phyloP scores from a whole-genome alignment of 2,888 invertebrate species.

The Xestia c-nigrum region DNA sequence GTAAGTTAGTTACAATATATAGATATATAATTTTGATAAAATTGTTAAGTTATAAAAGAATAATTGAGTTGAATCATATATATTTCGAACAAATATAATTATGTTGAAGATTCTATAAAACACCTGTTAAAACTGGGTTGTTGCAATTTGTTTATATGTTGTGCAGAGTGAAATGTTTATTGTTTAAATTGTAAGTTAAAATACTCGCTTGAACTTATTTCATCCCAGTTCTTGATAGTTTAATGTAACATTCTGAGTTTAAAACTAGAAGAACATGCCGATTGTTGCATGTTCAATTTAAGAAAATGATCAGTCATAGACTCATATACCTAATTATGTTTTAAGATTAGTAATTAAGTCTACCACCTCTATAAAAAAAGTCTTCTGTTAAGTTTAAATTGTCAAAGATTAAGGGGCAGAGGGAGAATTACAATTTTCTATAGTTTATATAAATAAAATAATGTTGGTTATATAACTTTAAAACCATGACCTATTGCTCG shows the following conservation, averaged over 20 bases:
- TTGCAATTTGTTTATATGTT: constrained; percentile 19
- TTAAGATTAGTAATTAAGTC: background rate
- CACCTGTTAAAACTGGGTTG: background rate
- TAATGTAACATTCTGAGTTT: constrained; percentile 16
- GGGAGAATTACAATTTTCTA: constrained; percentile 55
- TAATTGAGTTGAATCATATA: background rate
- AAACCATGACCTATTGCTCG: constrained; percentile 4
- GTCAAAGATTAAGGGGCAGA: constrained; percentile 20
- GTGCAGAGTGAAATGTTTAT: background rate
- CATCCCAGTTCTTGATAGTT: constrained; percentile 12
- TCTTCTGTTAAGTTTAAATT: constrained; percentile 39
- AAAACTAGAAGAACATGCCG: background rate
- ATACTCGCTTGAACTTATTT: constrained; percentile 17
- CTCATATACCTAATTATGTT: constrained; percentile 23
- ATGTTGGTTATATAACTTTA: constrained; percentile 25
- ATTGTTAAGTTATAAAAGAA: background rate
- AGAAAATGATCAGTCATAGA: constrained; percentile 21
- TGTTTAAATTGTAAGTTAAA: constrained; percentile 8
- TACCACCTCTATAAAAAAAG: constrained; percentile 26
- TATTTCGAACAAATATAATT: background rate
- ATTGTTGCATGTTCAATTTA: background rate
- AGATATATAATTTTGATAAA: background rate
- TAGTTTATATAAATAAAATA: constrained; percentile 19
- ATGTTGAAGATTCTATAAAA: constrained; percentile 5
- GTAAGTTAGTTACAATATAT: constrained; percentile 5